phyloP scores from a whole-genome alignment of 2,113 vertebrate genomes.

The Empidonax traillii region DNA sequence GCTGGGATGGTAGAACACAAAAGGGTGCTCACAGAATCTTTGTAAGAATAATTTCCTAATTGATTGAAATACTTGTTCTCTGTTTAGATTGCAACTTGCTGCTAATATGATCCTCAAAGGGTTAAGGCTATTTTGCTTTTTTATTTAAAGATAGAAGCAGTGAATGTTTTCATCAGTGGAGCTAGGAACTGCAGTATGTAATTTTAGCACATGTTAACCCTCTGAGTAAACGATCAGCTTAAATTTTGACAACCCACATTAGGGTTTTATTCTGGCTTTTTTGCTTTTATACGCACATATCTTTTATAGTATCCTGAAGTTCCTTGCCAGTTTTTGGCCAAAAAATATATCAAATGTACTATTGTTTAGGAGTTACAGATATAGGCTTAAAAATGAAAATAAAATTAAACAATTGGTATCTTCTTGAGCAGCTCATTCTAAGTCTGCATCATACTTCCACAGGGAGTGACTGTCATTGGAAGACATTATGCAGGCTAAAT shows the following conservation, averaged over 20 bases:
- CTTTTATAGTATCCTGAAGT: constrained; percentile 50
- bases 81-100: constrained; percentile 73
- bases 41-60: constrained; percentile 65
- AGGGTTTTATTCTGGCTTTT: constrained; percentile 64
- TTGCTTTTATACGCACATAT: constrained; percentile 48
- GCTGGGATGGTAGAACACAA: constrained; percentile 58
- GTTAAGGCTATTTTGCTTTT: constrained; percentile 77
- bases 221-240: constrained; percentile 73
- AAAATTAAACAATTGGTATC: not conserved
- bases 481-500: not conserved
- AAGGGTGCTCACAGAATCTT: constrained; percentile 70
- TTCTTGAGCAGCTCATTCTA: not conserved
- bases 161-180: constrained; percentile 79
- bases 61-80: constrained; percentile 62
- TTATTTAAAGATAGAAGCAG: constrained; percentile 76
- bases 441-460: not conserved
- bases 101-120: constrained; percentile 78
- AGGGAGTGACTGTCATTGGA: not conserved
- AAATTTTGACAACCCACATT: constrained; percentile 20
- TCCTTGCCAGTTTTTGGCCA: constrained; percentile 29
- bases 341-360: not conserved
- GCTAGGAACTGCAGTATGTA: constrained; percentile 74
- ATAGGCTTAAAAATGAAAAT: constrained; percentile 16
- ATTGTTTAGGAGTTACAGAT: constrained; percentile 20
- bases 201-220: constrained; percentile 77